These are phyloP conservation scores for Callospermophilus lateralis DNA, from an alignment of 2,113 vertebrate genomes.

Conservation along the genomic window DNA sequence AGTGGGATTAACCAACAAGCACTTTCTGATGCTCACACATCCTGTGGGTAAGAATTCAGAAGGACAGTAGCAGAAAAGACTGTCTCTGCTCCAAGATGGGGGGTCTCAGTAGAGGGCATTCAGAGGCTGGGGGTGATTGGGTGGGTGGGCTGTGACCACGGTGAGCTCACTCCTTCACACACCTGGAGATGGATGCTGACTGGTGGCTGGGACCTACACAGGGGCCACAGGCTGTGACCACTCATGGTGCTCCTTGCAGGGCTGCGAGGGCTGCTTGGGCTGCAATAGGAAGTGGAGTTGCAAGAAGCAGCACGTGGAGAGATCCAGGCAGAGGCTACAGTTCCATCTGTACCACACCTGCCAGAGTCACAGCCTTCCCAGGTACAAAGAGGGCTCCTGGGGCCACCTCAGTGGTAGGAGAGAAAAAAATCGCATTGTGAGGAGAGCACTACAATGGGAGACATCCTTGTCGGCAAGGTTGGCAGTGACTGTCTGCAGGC, in stretches of 20 bases:
- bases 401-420: neutral
- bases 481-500: neutral
- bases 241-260: neutral
- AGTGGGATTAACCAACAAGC: neutral
- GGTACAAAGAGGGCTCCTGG: neutral
- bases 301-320: neutral
- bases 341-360: neutral
- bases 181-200: neutral
- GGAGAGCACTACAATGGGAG: neutral
- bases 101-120: neutral
- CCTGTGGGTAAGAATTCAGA: neutral
- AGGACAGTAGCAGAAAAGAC: neutral
- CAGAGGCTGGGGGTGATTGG: neutral
- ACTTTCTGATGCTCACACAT: neutral
- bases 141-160: neutral
- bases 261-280: neutral
- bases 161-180: rapidly evolving
- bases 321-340: neutral
- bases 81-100: neutral
- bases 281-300: neutral
- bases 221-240: neutral
- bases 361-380: neutral
- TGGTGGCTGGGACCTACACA: neutral
- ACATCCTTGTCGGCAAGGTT: too few species aligned
- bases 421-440: neutral